Evolutionary conservation across 1,140 invertebrate genomes (phyloP).

Genomic region (Drosophila mauritiana): DNA sequence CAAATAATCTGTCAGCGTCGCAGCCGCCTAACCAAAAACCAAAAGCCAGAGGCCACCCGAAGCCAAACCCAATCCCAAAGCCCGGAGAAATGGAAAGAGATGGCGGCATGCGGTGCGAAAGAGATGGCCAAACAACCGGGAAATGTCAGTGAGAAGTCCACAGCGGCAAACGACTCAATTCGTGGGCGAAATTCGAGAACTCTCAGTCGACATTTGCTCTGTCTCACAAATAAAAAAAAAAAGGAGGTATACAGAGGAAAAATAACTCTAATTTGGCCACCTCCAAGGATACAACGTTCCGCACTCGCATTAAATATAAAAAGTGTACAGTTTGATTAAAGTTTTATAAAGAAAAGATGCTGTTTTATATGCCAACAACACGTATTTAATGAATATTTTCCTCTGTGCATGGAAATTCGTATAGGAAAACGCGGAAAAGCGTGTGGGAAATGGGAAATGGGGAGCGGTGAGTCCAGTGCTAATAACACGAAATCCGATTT

Average conservation of each 20-base stretch:
- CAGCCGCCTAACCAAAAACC: constrained; percentile 63
- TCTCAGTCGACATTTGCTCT: constrained; percentile 37
- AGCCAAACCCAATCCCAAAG: constrained; percentile 35
- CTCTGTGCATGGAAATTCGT: constrained; percentile 23
- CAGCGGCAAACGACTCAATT: constrained; percentile 76
- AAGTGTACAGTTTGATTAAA: too few relatives aligned
- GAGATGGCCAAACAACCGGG: constrained; percentile 14
- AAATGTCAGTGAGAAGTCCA: constrained; percentile 42
- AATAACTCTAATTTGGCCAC: not conserved
- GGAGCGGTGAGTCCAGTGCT: constrained; percentile 43
- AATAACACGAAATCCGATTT: constrained; percentile 82
- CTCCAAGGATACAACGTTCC: not conserved
- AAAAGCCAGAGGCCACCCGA: constrained; percentile 44
- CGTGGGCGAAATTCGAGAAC: constrained; percentile 57
- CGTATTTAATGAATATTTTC: not conserved
- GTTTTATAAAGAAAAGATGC: too few relatives aligned
- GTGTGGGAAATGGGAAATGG: not conserved
- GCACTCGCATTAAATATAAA: too few relatives aligned
- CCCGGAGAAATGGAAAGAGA: constrained; percentile 7
- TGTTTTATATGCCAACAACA: too few relatives aligned
- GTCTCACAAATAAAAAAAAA: constrained; percentile 37
- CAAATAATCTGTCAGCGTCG: constrained; percentile 82
- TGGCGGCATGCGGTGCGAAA: not conserved
- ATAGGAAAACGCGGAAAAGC: constrained; percentile 25
- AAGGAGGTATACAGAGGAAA: constrained; percentile 6